Conservation (phyloP, 2,888 invertebrate genomes). For the Stenodera caucasica region DNA sequence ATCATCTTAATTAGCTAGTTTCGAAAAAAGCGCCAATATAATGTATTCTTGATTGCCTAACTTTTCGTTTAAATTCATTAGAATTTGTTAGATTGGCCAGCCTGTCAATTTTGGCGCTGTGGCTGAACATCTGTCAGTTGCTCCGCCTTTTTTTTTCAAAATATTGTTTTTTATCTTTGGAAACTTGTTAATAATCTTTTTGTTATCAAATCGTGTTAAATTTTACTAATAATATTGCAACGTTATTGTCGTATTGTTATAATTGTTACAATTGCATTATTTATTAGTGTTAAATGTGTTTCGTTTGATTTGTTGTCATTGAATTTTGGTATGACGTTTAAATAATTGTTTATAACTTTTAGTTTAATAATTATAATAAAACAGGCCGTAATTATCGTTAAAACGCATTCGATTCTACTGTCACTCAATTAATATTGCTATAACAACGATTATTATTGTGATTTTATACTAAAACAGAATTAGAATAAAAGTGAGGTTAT, state of each 20-base stretch:
- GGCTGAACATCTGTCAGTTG: neutral
- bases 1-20: no score
- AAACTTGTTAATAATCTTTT: neutral
- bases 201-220: neutral
- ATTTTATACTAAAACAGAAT: no score
- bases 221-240: neutral
- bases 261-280: neutral
- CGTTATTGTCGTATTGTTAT: neutral
- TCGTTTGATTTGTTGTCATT: neutral
- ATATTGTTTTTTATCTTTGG: neutral
- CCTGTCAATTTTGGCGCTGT: neutral
- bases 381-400: neutral
- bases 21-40: no score
- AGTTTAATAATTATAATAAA: neutral
- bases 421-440: neutral
- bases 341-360: neutral
- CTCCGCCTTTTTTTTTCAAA: neutral
- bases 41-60: neutral
- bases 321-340: neutral
- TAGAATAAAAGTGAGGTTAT: slow-evolving; percentile 26
- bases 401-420: neutral
- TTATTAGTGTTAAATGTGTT: neutral
- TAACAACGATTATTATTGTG: no score
- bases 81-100: neutral
- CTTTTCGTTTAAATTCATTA: neutral